Base-by-base conservation (phyloP, 2,797 vertebrate species). In the Poliocrania exsul region DNA sequence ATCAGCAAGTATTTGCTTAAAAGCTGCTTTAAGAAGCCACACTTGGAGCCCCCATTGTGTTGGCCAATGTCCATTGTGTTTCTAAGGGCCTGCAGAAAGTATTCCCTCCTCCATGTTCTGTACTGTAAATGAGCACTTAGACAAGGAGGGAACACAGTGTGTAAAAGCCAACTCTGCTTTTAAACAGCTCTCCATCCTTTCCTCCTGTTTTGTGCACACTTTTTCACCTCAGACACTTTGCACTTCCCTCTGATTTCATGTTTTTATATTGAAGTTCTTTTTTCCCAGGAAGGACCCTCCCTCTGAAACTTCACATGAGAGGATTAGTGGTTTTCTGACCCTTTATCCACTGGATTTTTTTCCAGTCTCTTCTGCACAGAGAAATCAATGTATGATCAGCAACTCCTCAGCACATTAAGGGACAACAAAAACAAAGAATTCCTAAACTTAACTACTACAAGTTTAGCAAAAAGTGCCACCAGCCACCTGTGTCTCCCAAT, bases 91-190 rank as follows among this genome's bases (percentile, higher is more conserved):
- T 83, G 82, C 81, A 83, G 54, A 95, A 77, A 94, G 69, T 31
- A 72, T 35, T 78, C 82, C 62, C 88, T 78, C 89, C 89, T 93
- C 85, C 70, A 65, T 60, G 65, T 75, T 90, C 86, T 69, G 61
- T 66, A 62, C 89, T 70, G 54, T 64, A 93, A 92, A 92, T n/a
- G 65, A 81, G 89, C 72, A 92, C 93, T 92, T 46, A 74, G 81
- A 35, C 80, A 82, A 78, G 47, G 20, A 89, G 79, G 23, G 42
- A 71, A 67, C 29, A 73, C 9, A 58, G 44, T 4, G 11, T 49
- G 46, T 60, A 84, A 89, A 94, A 93, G 93, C 69, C 84, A 87
- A 72, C 10, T 31, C 44, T 44, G 81, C 81, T 94, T 88, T 86
- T 70, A 60, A 90, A 75, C 57, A 78, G 40, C 40, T 66, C 64